Evolutionary conservation across 2,797 vertebrate genomes (phyloP).

Genomic region (Paratrypauchen microcephalus): DNA sequence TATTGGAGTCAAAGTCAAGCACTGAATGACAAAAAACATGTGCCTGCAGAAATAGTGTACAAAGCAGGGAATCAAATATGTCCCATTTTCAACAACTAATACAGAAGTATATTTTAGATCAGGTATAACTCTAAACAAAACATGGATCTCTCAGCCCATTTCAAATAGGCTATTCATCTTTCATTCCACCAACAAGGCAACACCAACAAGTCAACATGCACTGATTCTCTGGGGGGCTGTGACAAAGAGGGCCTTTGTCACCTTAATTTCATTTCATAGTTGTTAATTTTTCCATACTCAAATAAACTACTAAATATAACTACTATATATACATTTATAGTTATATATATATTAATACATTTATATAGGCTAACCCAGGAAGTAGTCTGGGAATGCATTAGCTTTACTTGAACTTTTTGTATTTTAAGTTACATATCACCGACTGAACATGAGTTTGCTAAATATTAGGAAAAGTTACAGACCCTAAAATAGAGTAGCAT

Average conservation of each 20-base stretch:
- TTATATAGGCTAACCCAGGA: neutral
- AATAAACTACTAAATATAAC: too few species aligned
- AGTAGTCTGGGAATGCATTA: neutral
- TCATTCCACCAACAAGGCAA: too few species aligned
- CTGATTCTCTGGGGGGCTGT: too few species aligned
- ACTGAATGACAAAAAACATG: neutral
- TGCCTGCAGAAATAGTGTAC: neutral
- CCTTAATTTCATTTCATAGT: too few species aligned
- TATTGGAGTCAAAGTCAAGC: neutral
- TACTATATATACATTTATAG: too few species aligned
- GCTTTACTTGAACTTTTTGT: neutral
- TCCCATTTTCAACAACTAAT: neutral
- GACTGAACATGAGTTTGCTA: neutral
- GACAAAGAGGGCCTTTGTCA: too few species aligned
- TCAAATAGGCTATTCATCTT: neutral
- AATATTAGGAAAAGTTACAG: neutral
- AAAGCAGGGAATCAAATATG: neutral
- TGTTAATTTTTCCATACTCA: too few species aligned
- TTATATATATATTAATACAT: too few species aligned
- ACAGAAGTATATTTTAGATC: too few species aligned
- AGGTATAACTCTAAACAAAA: neutral
- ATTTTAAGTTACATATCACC: neutral
- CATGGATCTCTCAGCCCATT: neutral
- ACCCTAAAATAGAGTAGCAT: neutral
- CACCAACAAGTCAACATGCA: too few species aligned